Conservation (phyloP, 2,797 vertebrate species). For the Rhincodon typus region DNA sequence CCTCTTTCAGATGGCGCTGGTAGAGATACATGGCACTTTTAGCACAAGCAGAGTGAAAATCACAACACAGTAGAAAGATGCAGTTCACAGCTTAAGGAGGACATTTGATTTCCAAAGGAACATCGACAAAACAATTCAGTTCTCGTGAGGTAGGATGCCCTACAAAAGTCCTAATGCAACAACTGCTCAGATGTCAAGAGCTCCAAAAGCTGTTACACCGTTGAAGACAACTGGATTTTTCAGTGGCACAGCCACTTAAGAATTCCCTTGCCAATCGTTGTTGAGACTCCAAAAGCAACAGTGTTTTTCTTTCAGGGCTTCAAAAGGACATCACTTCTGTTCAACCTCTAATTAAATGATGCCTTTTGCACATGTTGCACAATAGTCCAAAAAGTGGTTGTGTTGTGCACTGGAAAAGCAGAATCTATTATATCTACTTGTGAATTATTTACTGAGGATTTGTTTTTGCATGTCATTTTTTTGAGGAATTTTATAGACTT, state of each 20-base stretch:
- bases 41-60: background rate
- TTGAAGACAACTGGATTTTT: conserved; percentile 43
- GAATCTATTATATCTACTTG: background rate
- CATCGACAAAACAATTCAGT: background rate
- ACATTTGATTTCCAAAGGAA: background rate
- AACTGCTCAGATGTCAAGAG: conserved; percentile 40
- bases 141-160: background rate
- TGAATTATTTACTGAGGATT: background rate
- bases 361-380: conserved; percentile 4
- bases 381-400: background rate
- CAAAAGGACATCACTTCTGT: conserved; percentile 50
- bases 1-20: background rate
- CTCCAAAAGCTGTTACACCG: background rate
- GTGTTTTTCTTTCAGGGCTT: conserved; percentile 54
- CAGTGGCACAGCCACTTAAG: conserved; percentile 46
- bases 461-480: background rate
- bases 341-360: background rate
- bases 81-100: background rate
- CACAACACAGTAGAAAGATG: background rate
- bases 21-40: background rate
- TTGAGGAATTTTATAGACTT: background rate
- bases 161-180: conserved; percentile 39
- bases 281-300: conserved; percentile 55
- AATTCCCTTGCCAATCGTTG: conserved; percentile 46
- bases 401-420: background rate